Base-by-base conservation (phyloP, 2,888 invertebrate genomes). In the Leptogaster cylindrica region DNA sequence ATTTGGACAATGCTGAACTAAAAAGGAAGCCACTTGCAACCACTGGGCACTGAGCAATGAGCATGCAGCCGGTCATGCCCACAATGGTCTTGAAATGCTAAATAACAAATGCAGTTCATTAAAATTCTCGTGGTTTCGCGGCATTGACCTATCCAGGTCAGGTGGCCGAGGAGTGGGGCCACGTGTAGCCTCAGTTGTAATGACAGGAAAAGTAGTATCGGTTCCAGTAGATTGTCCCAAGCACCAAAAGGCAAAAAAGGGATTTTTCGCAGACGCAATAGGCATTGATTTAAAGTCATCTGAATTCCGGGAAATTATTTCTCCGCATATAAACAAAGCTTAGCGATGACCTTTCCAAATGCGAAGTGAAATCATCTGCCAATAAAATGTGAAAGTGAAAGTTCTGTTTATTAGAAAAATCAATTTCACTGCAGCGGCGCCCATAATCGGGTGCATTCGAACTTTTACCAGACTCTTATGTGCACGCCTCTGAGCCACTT, bases 361-460 rank as follows among this genome's bases (percentile, higher is more conserved):
- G 18, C 8, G 25, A 46, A 55, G 55, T 55, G 55, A 55, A 55
- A 55, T 36, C 23, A 25, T 36, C 14, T 55, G 55, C 36, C 23
- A 36, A 36, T 39, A 55, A 52, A 55, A 55, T 55, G 55, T 55
- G 55, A 55, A 55, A 55, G 55, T 55, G 55, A 55, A 55, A 55
- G 55, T 55, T 52, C 31, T 36, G 36, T 39, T 55, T 36, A 55
- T 55, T 55, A 55, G 55, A 55, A 55, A 50, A 55, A 55, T 39
- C 28, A 55, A 55, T 55, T 55, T 55, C 39, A 55, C 55, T 55
- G 36, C n/a, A 20, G 31, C 31, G 23, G 25, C 23, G 12, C 16
- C 16, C 14, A 25, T 8, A 12, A n/a, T 14, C 20, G 23, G 39
- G 23, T 55, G 36, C 39, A 36, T 55, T 55, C 23, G 20, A 23